phyloP scores from a whole-genome alignment of 2,888 invertebrate species.

The Drosophila phalerata region DNA sequence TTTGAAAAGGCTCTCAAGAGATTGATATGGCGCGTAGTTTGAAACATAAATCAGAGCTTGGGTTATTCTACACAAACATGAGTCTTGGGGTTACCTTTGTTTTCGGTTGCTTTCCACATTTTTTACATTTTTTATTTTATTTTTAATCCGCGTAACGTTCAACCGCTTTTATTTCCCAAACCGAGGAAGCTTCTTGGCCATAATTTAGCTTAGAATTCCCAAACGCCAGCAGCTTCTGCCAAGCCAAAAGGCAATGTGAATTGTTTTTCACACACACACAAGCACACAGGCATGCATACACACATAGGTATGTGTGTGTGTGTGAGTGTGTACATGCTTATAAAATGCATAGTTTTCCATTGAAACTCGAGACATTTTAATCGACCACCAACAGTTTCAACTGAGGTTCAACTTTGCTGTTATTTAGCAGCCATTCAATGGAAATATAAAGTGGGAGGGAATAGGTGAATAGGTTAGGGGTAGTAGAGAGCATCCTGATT shows the following conservation, averaged over 20 bases:
- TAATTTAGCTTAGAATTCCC: conserved; percentile 45
- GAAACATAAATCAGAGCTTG: conserved; percentile 29
- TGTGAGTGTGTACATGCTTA: background rate
- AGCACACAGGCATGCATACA: background rate
- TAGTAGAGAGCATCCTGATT: background rate
- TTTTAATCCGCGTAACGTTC: conserved; percentile 25
- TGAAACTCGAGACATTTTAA: conserved; percentile 49
- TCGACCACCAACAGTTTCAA: conserved; percentile 54
- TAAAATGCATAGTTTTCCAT: conserved; percentile 34
- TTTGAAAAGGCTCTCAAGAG: conserved; percentile 6
- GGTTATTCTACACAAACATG: conserved; percentile 1
- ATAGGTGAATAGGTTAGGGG: too few species aligned
- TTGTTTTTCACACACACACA: conserved; percentile 23
- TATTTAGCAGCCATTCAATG: conserved; percentile 51
- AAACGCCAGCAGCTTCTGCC: background rate
- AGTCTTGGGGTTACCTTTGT: background rate
- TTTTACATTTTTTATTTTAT: background rate
- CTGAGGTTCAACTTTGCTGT: conserved; percentile 48
- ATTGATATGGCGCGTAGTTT: conserved; percentile 15
- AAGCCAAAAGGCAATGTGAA: conserved; percentile 22
- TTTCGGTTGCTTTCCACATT: background rate
- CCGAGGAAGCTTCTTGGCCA: conserved; percentile 38
- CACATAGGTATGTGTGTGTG: background rate
- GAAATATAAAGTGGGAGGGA: too few species aligned
- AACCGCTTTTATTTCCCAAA: conserved; percentile 1